Base-by-base conservation (phyloP, 2,113 vertebrate species). In the Monopterus albus region DNA sequence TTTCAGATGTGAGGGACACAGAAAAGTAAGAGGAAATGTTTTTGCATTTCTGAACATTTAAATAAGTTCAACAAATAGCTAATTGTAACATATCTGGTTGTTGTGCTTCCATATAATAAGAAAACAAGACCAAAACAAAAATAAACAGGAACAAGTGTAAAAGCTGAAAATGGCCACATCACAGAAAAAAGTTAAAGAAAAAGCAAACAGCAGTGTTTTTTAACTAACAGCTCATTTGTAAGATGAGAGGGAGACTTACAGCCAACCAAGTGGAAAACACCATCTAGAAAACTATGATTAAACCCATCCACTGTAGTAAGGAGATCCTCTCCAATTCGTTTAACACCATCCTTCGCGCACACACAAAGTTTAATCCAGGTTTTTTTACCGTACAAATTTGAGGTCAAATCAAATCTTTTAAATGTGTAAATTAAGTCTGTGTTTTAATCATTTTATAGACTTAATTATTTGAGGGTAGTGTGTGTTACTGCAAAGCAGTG, bases 251-350 rank as follows among this genome's bases (percentile, higher is more conserved):
- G 64, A 46, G 77, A 76, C 67, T 21, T 49, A 77, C 47, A 78
- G 63, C 39, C 78, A 86, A 85, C 86, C 77, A 70, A 86, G 88
- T 87, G 84, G 82, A 90, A 89, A 86, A 86, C 55, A 77, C 52
- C 81, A 64, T 82, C 62, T 62, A 81, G 62, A 83, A 75, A 79
- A 74, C 78, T 68, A 55, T 89, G 87, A 89, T 89, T 89, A 87
- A 89, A 88, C 46, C 74, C 52, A 60, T 85, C 84, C 84, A 72
- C 50, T 83, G 85, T 78, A 86, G 83, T 85, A 85, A 90, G 85
- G 88, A 88, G 82, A 87, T 83, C 75, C 73, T 39, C 62, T 78
- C 20, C 84, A 86, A 85, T 86, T 84, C 84, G 47, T 81, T 83
- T 81, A 84, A 83, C 82, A 39, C 52, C 84, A 77, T 72, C 64